Percentiles rank a stretch among this genome's conserved stretches.
These are phyloP conservation scores for Temnopleurus reevesii DNA, from an alignment of 53 echinoderm and acorn worm genomes.

Conservation along the genomic window DNA sequence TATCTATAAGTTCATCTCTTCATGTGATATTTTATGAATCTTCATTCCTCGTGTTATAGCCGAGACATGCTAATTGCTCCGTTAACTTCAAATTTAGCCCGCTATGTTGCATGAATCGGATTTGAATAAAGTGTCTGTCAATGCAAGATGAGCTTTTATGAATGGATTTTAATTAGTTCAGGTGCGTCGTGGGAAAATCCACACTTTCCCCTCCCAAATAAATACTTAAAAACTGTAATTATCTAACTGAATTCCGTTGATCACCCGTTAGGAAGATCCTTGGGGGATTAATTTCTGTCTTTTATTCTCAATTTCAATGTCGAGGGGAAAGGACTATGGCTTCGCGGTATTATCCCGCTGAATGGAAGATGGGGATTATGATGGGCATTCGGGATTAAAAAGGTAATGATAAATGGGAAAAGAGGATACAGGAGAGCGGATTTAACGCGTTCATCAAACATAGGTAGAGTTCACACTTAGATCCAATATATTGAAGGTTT, in stretches of 20 bases:
- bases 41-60: too few species aligned
- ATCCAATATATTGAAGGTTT: slow-evolving; percentile 1
- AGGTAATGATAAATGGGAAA: not conserved
- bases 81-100: not conserved
- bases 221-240: slow-evolving; percentile 12
- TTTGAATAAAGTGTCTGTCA: not conserved
- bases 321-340: not conserved
- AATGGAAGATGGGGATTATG: slow-evolving; percentile 31
- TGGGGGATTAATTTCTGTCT: slow-evolving; percentile 36
- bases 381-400: not conserved
- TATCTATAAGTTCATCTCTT: too few species aligned
- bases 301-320: slow-evolving; percentile 54
- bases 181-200: not conserved
- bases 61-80: not conserved
- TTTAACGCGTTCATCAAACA: slow-evolving; percentile 46
- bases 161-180: slow-evolving; percentile 56
- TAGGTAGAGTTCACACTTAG: too few species aligned
- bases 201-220: not conserved
- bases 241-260: slow-evolving; percentile 53
- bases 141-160: not conserved
- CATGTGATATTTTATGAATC: too few species aligned
- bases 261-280: slow-evolving; percentile 8
- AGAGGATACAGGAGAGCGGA: slow-evolving; percentile 27
- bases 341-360: not conserved
- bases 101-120: not conserved